phyloP scores from a whole-genome alignment of 2,888 invertebrate species.

The Cerastis rubricosa region DNA sequence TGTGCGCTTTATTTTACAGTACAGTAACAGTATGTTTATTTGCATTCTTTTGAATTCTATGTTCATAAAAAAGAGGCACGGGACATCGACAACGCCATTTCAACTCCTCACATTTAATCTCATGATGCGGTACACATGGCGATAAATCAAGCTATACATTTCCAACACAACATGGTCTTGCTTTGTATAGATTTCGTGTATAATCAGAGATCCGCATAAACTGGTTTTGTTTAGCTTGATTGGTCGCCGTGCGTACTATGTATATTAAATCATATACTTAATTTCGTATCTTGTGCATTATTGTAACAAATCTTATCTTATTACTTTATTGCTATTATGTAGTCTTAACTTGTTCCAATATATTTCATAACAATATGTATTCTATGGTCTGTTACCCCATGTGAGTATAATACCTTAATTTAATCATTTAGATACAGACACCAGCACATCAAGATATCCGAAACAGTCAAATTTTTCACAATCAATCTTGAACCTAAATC shows the following conservation, averaged over 20 bases:
- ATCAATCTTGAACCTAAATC: too few relatives aligned
- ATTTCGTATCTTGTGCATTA: slow-evolving; percentile 48
- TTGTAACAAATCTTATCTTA: slow-evolving; percentile 56
- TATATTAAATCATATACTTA: slow-evolving; percentile 26
- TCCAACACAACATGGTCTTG: too few relatives aligned
- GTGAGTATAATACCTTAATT: slow-evolving; percentile 23
- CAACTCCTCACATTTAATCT: not conserved
- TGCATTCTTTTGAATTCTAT: not conserved
- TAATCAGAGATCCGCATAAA: too few relatives aligned
- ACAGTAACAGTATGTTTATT: not conserved
- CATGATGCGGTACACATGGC: not conserved
- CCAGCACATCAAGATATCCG: too few relatives aligned
- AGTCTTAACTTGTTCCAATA: slow-evolving; percentile 67
- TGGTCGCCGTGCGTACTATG: not conserved
- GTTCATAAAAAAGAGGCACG: not conserved
- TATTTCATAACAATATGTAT: slow-evolving; percentile 41
- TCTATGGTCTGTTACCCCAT: slow-evolving; percentile 12
- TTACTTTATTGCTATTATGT: slow-evolving; percentile 63
- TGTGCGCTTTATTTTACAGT: not conserved
- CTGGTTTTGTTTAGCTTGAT: too few relatives aligned
- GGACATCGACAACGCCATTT: not conserved
- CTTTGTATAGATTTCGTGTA: too few relatives aligned
- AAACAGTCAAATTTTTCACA: too few relatives aligned
- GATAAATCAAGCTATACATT: too few relatives aligned
- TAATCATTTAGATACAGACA: slow-evolving; percentile 3